These are phyloP conservation scores for Pollenia angustigena DNA, from an alignment of 2,888 invertebrate species.

Conservation along the genomic window DNA sequence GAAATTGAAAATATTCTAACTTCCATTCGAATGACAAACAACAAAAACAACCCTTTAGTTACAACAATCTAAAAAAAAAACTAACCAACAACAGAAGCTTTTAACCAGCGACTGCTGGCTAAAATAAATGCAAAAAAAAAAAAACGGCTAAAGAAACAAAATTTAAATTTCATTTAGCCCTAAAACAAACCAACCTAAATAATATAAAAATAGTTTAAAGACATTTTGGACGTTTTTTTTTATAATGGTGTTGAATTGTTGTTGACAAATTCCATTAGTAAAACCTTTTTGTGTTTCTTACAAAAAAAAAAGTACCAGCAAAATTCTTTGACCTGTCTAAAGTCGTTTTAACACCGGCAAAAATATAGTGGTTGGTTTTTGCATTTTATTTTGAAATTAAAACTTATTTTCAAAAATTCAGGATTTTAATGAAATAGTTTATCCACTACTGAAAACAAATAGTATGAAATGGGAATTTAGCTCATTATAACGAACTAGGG, in stretches of 20 bases:
- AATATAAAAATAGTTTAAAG: not conserved
- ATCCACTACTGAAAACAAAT: too few relatives aligned
- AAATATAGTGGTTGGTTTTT: too few relatives aligned
- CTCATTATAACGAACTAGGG: too few relatives aligned
- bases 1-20: constrained; percentile 42
- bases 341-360: not conserved
- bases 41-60: constrained; percentile 37
- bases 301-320: not conserved
- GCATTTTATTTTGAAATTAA: too few relatives aligned
- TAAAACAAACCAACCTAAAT: constrained; percentile 23
- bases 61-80: constrained; percentile 7
- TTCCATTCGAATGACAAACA: constrained; percentile 44
- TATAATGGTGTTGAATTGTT: not conserved
- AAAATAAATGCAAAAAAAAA: constrained; percentile 19
- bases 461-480: too few relatives aligned
- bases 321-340: not conserved
- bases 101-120: constrained; percentile 42
- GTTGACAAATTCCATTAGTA: constrained; percentile 28
- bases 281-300: not conserved
- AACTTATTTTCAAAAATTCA: too few relatives aligned
- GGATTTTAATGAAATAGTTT: too few relatives aligned
- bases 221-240: constrained; percentile 17
- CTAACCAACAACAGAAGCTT: constrained; percentile 24
- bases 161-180: constrained; percentile 44
- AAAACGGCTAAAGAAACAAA: not conserved